Evolutionary conservation across 1,140 invertebrate genomes (phyloP), one percentile per base, ranked within the genome.

Genomic region (Sitodiplosis mosellana): DNA sequence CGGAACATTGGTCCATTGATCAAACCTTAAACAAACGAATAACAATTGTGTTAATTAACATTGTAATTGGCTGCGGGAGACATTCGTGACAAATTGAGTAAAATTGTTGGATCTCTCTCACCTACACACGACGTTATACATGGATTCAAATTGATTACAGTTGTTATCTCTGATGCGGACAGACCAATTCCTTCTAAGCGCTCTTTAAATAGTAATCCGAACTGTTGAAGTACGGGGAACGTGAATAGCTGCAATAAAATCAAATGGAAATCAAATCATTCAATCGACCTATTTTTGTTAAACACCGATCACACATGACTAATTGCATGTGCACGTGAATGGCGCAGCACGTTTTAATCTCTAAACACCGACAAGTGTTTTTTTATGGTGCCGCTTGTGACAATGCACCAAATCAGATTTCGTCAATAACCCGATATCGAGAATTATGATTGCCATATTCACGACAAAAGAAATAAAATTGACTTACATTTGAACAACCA

Each of bases 1-100:
- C 71, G 69, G 52, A 79, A 76, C 41, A 80, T 60, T 36, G 77
- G 76, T 2, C 78, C 77, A 60, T 78, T 79, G 4, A 75, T 57
- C 38, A 81, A 58, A 44, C 77, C 76, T 78, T 38, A 38, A 38
- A 38, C 15, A 12, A 19, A 17, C 5, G 5, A 14, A 38, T 5
- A 38, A 38, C 12, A 38, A 38, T 38, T 38, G 44, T 57, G 60
- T 57, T 12, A 48, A 20, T 19, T 22, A 42, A 46, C 17, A 47
- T 2, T 45, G 12, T n/a, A n/a, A n/a, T n/a, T n/a, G 12, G 20
- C 3, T 8, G 14, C 12, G n/a, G 18, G 3, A 45, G 12, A 17
- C 7, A 45, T 45, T 6, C 2, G 36, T 38, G 36, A 38, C 27
- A 27, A 27, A 27, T 27, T 27, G 27, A 64, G 57, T 53, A 43